phyloP scores from a whole-genome alignment of 2,888 invertebrate species.

The Gasteruption jaculator region DNA sequence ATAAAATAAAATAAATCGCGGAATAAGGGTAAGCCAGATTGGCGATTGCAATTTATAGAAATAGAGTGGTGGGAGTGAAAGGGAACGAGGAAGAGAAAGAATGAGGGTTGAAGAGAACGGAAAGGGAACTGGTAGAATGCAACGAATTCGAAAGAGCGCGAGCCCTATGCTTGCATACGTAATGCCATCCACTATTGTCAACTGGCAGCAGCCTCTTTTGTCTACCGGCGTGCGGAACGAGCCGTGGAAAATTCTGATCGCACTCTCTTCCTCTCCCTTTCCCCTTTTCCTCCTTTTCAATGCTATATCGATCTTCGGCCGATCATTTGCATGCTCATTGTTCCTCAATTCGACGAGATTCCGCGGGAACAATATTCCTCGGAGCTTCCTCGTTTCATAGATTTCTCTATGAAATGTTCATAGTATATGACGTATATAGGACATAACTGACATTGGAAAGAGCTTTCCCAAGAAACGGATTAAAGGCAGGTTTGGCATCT shows the following conservation, averaged over 20 bases:
- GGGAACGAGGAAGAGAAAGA: constrained; percentile 17
- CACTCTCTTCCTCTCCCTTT: no score
- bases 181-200: constrained; percentile 48
- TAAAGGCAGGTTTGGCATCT: no score
- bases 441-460: no score
- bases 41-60: constrained; percentile 40
- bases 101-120: constrained; percentile 10
- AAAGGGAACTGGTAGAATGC: constrained; percentile 38
- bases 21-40: no score
- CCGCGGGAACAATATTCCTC: no score
- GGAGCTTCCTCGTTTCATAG: no score
- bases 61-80: constrained; percentile 16
- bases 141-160: constrained; percentile 48
- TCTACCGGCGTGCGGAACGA: constrained; percentile 34
- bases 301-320: constrained; percentile 50
- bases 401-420: no score
- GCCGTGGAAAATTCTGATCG: constrained; percentile 49
- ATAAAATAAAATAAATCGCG: no score
- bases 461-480: no score
- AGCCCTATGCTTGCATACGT: constrained; percentile 48
- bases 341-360: constrained; percentile 45
- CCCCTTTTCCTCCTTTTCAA: no score
- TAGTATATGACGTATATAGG: no score
- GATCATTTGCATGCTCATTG: constrained; percentile 53
- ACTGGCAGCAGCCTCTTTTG: constrained; percentile 40